phyloP scores from a whole-genome alignment of 2,888 invertebrate genomes.

The Gymnoscelis rufifasciata region DNA sequence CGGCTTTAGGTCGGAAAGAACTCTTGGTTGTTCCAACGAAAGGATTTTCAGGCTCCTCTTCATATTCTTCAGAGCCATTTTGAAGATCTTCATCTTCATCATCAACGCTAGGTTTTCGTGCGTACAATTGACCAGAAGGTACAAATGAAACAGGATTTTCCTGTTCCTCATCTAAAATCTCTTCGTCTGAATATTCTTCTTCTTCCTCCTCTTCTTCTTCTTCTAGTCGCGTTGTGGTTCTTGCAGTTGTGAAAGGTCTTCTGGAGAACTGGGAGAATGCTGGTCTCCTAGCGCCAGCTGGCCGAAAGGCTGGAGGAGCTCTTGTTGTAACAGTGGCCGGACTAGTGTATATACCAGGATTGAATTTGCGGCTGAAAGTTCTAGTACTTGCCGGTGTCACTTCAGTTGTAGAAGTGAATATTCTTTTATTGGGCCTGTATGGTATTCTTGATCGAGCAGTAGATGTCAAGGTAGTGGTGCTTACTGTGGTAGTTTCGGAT shows the following conservation, averaged over 20 bases:
- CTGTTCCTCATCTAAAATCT: constrained; percentile 56
- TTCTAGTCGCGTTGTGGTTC: constrained; percentile 54
- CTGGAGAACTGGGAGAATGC: constrained; percentile 56
- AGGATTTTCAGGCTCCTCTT: constrained; percentile 34
- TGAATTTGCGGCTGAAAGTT: constrained; percentile 72
- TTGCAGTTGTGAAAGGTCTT: constrained; percentile 60
- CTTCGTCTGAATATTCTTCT: constrained; percentile 61
- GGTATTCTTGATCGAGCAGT: constrained; percentile 56
- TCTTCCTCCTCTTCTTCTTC: constrained; percentile 44
- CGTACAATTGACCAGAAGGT: constrained; percentile 64
- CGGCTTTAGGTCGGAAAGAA: constrained; percentile 53
- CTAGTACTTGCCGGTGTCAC: constrained; percentile 56
- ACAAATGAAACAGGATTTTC: constrained; percentile 65
- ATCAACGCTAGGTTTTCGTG: constrained; percentile 52
- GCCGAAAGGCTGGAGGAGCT: constrained; percentile 41
- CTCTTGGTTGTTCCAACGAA: constrained; percentile 51
- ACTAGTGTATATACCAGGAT: constrained; percentile 68
- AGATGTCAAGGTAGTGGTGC: constrained; percentile 41
- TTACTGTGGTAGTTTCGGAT: constrained; percentile 51
- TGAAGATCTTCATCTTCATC: constrained; percentile 45
- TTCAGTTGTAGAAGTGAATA: constrained; percentile 68
- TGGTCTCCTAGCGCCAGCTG: constrained; percentile 54
- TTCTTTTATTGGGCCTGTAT: constrained; percentile 61
- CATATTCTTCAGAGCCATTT: constrained; percentile 41
- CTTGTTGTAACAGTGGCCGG: constrained; percentile 56